Conservation (phyloP, 2,797 vertebrate genomes). For the Arnoldichthys spilopterus region DNA sequence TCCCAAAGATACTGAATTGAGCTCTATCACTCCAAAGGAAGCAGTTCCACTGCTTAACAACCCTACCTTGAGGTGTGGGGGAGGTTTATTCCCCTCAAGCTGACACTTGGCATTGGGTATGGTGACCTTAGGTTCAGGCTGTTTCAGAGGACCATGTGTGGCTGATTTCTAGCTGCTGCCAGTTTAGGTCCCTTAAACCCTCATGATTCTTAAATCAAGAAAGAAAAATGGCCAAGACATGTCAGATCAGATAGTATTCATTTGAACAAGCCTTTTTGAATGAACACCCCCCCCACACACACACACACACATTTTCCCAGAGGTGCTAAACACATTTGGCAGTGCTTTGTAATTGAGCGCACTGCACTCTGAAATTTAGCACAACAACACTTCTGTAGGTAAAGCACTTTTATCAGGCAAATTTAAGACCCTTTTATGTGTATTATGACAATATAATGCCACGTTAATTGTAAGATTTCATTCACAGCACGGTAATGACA, state of each 20-base stretch:
- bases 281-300: neutral
- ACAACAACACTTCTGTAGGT: no score
- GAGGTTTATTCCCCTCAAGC: neutral
- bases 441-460: no score
- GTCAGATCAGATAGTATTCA: no score
- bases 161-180: neutral
- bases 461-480: neutral
- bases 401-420: no score
- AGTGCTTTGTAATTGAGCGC: constrained; percentile 76
- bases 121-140: no score
- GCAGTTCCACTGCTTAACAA: no score
- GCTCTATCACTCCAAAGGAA: neutral
- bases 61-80: no score
- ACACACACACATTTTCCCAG: constrained; percentile 33
- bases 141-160: neutral
- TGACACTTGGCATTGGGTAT: no score
- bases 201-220: neutral
- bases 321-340: constrained; percentile 66
- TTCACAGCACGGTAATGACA: neutral
- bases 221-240: constrained; percentile 65
- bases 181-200: neutral
- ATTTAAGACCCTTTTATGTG: neutral
- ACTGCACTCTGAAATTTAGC: constrained; percentile 54
- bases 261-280: no score
- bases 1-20: neutral